phyloP scores from a whole-genome alignment of 2,113 vertebrate genomes.

The Gallinago media region DNA sequence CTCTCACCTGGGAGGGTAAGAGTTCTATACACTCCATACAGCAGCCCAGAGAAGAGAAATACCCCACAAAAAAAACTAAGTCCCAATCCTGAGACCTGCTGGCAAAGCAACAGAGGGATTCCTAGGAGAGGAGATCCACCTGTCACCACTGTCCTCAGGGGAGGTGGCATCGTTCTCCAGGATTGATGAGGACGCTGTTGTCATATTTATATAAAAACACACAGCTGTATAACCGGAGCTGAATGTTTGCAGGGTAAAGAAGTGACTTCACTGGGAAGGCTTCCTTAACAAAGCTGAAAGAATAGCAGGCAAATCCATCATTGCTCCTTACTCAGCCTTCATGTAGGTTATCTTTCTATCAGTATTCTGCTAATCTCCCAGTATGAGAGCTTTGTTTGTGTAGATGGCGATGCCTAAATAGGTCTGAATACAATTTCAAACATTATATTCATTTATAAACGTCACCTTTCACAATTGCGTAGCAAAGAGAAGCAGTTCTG shows the following conservation, averaged over 20 bases:
- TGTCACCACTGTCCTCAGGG: background rate
- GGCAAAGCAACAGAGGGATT: background rate
- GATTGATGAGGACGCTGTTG: background rate
- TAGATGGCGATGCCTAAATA: background rate
- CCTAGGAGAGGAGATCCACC: background rate
- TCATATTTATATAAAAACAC: background rate
- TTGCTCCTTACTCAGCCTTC: background rate
- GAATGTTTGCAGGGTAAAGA: slow-evolving; percentile 34
- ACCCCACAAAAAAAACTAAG: accelerated
- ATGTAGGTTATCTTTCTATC: background rate
- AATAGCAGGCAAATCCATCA: background rate
- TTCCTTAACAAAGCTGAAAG: background rate
- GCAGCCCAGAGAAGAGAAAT: background rate
- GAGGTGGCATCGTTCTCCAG: background rate
- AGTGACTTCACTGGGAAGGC: background rate
- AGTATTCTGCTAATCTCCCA: background rate
- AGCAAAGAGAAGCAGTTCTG: background rate
- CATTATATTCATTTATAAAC: background rate
- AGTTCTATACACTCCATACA: accelerated
- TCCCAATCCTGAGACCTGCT: background rate
- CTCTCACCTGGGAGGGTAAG: background rate
- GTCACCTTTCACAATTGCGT: background rate
- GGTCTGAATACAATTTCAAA: background rate
- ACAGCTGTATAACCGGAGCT: background rate
- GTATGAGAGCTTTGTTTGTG: slow-evolving; percentile 16